A percentile compares a stretch with the other conserved stretches of the same genome.
These are phyloP conservation scores for Palloptera scutellata DNA, from an alignment of 2,888 invertebrate genomes.

Conservation along the genomic window DNA sequence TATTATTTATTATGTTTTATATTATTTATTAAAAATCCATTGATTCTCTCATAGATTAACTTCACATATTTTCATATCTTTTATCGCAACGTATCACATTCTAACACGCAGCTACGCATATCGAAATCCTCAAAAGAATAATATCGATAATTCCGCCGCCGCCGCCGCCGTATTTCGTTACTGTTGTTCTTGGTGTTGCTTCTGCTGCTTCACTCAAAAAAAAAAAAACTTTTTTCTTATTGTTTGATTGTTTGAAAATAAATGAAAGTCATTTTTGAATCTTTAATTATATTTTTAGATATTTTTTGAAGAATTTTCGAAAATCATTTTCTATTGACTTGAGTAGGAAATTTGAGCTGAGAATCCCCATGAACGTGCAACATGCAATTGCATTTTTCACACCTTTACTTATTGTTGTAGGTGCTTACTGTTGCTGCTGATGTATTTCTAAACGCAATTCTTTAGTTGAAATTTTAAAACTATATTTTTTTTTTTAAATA, in stretches of 20 bases:
- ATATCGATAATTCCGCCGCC: conserved; percentile 15
- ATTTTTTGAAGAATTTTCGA: conserved; percentile 14
- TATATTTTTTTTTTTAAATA: background rate
- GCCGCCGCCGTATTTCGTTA: no score
- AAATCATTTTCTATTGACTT: conserved; percentile 26
- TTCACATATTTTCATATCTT: no score
- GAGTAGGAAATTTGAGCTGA: conserved; percentile 13
- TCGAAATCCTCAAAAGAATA: background rate
- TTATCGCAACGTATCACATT: background rate
- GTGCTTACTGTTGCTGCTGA: background rate
- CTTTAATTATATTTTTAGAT: conserved; percentile 48
- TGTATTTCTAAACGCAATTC: background rate
- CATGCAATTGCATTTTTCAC: conserved; percentile 29
- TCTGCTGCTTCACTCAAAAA: background rate
- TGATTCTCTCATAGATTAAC: no score
- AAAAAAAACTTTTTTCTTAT: conserved; percentile 21
- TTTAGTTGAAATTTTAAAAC: background rate
- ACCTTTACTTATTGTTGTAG: conserved; percentile 11
- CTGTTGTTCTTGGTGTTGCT: background rate
- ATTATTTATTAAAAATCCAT: no score
- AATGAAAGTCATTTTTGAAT: conserved; percentile 57
- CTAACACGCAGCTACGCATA: background rate
- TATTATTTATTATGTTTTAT: background rate
- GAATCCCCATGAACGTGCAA: background rate
- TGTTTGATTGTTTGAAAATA: conserved; percentile 35